Conservation (phyloP, 2,797 vertebrate species). For the Atherinosoma microstoma region DNA sequence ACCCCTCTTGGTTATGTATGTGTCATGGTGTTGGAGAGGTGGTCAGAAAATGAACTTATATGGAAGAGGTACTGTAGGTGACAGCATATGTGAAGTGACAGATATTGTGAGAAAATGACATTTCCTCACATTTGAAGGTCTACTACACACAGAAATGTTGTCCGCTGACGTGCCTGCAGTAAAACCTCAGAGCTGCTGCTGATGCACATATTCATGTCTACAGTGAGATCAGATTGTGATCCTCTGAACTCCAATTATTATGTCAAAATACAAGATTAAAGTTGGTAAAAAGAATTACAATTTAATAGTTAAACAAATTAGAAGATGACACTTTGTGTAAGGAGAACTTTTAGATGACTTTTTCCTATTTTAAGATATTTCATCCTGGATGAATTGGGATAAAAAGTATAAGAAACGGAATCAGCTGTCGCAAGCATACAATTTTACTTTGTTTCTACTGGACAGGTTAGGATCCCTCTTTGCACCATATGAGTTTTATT, state of each 20-base stretch:
- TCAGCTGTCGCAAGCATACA: no score
- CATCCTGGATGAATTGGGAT: no score
- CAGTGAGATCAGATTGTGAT: constrained; percentile 6
- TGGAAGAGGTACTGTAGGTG: constrained; percentile 16
- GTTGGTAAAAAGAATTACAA: background rate
- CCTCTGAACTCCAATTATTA: background rate
- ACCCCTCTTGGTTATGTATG: constrained; percentile 10
- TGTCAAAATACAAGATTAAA: background rate
- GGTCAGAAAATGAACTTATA: constrained; percentile 39
- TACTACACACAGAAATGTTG: constrained; percentile 17
- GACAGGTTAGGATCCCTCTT: no score
- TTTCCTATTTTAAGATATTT: no score
- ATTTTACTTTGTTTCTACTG: no score
- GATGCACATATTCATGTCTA: background rate
- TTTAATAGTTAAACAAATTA: no score
- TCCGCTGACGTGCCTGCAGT: background rate
- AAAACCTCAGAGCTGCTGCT: constrained; percentile 4
- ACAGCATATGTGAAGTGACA: constrained; percentile 2
- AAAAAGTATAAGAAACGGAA: no score
- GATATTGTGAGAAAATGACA: constrained; percentile 25
- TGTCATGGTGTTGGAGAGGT: constrained; percentile 15
- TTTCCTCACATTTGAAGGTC: constrained; percentile 20
- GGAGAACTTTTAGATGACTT: no score
- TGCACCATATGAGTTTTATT: no score
- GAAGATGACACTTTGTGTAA: no score